Evolutionary conservation across 2,888 invertebrate genomes (phyloP).

Genomic region (Thecophora atra): DNA sequence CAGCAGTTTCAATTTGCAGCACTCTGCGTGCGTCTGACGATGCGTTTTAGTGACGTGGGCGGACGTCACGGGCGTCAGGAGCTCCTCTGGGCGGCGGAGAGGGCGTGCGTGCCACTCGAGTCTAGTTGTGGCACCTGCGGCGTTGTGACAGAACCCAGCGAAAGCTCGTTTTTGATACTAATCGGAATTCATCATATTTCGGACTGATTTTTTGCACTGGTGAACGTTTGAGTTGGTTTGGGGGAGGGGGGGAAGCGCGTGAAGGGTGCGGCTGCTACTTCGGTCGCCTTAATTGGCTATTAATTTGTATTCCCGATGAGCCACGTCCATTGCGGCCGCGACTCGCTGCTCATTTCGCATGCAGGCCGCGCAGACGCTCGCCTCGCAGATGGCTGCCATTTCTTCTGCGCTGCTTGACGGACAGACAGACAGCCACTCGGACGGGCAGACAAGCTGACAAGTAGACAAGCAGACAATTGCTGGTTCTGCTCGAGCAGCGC

Average conservation of each 20-base stretch:
- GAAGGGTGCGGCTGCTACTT: background rate
- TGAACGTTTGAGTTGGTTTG: too few species aligned
- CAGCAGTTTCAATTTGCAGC: conserved; percentile 18
- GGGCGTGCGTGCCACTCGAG: too few species aligned
- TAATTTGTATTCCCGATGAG: conserved; percentile 21
- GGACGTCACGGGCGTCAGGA: background rate
- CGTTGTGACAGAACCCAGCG: background rate
- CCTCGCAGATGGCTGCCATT: conserved; percentile 21
- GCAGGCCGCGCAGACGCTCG: conserved; percentile 11
- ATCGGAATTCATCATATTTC: background rate
- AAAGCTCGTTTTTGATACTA: background rate
- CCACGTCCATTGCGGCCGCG: background rate
- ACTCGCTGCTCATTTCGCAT: conserved; percentile 27
- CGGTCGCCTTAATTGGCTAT: conserved; percentile 1
- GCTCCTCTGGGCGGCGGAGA: background rate
- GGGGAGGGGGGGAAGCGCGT: too few species aligned
- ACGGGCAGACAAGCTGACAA: background rate
- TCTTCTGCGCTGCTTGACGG: conserved; percentile 2
- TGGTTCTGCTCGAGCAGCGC: background rate
- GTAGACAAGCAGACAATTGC: conserved; percentile 1
- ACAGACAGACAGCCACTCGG: background rate
- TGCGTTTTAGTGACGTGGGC: background rate
- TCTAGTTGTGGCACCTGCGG: conserved; percentile 9
- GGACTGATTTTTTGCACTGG: background rate
- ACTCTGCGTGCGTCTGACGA: background rate